A percentile compares a stretch with the other conserved stretches of the same genome.
Evolutionary conservation across 2,888 invertebrate species (phyloP).

Genomic region (Notodonta dromedarius): DNA sequence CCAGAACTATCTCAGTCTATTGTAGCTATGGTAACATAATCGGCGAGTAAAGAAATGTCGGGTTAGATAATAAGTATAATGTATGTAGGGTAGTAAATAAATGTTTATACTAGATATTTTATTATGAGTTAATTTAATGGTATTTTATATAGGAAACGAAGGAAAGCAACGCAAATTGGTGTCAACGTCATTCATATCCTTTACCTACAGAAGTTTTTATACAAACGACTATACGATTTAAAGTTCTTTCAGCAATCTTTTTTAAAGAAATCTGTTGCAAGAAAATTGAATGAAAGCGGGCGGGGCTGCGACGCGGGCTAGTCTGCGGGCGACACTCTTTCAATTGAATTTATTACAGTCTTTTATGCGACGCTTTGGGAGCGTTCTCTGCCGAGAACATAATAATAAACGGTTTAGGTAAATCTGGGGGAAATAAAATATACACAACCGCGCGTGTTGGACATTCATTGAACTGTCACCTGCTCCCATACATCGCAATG

Average conservation of each 20-base stretch:
- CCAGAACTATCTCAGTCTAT: no score
- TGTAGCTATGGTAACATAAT: no score
- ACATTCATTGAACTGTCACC: conserved; percentile 16
- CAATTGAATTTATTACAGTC: conserved; percentile 72
- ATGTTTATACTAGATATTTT: no score
- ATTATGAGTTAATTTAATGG: no score
- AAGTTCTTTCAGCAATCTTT: conserved; percentile 58
- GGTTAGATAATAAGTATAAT: no score
- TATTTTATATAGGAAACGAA: not conserved
- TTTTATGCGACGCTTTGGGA: conserved; percentile 46
- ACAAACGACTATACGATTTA: conserved; percentile 66
- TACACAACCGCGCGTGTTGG: conserved; percentile 20
- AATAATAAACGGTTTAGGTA: conserved; percentile 43
- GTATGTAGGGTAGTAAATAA: no score
- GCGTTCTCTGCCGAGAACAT: conserved; percentile 32
- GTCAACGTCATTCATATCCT: not conserved
- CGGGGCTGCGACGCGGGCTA: conserved; percentile 53
- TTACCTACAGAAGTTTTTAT: conserved; percentile 54
- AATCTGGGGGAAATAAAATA: conserved; percentile 33
- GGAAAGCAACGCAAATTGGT: not conserved
- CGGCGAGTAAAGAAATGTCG: no score
- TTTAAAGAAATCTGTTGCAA: conserved; percentile 65
- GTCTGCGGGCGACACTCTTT: conserved; percentile 66
- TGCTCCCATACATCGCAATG: no score
- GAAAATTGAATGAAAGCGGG: conserved; percentile 44